Evolutionary conservation across 2,888 invertebrate species (phyloP), one percentile per base, ranked within the genome.

Genomic region (Mesorhabditis belari): DNA sequence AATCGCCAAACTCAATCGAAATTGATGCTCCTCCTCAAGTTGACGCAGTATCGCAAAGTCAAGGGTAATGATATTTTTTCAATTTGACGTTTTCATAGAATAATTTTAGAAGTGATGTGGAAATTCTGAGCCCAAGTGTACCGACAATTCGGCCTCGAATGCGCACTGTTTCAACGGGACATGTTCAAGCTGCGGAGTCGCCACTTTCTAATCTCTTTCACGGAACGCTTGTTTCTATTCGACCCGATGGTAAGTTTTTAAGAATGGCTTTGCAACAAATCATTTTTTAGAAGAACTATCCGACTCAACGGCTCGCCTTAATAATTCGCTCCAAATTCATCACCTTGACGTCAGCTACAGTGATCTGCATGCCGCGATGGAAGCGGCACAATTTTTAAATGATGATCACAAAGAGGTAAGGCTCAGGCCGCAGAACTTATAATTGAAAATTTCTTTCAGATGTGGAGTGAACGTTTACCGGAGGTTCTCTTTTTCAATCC

Each of bases 301-400:
- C 44, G 12, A 9, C 44, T 35, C 44, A 1, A 17, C 44, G 44
- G 12, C 12, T 35, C 12, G n/a, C n/a, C n/a, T n/a, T 2, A 9
- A 9, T 9, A n/a, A 9, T n/a, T 17, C 44, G 12, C 44, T 35
- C 12, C 44, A 35, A 35, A n/a, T 35, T n/a, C n/a, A n/a, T 9
- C 12, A 35, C 12, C 23, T 19, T 9, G n/a, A 9, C 2, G 19
- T 51, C 4, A 44, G 51, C 2, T 65, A 58, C 29, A 58, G 58
- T 9, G 58, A 65, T 27, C 60, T 69, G 2, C 67, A 69, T 58
- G 69, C 66, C 23, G 69, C 67, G 0, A 53, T 69, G 1, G 69
- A 67, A 49, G 57, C 64, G 12, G 28, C 21, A 9, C 59, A 61
- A 0, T 64, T 59, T 17, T n/a, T n/a, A 9, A 35, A n/a, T 35